Evolutionary conservation across 2,113 vertebrate species (phyloP).

Genomic region (Ellobius talpinus): DNA sequence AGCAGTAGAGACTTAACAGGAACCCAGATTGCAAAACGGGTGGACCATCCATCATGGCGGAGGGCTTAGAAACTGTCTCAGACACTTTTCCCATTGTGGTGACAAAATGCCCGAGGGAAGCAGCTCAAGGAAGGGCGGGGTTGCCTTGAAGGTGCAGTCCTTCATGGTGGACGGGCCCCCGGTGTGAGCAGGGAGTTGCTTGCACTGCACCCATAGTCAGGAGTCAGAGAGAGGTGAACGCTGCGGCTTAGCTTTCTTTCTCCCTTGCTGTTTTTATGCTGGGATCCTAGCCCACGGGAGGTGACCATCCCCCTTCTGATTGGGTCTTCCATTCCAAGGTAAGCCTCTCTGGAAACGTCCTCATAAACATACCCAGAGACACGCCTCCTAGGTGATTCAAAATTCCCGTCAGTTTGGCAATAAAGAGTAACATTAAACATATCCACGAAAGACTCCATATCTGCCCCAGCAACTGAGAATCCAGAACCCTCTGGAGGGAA

Average conservation of each 20-base stretch:
- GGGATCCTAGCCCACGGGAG: neutral
- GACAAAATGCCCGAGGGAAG: neutral
- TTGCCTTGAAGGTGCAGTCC: neutral
- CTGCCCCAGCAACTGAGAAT: conserved; percentile 30
- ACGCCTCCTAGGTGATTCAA: neutral
- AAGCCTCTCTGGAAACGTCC: neutral
- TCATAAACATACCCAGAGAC: neutral
- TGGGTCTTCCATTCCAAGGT: neutral
- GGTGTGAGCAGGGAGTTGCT: too few species aligned
- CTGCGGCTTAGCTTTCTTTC: neutral
- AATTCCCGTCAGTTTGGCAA: neutral
- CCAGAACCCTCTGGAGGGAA: neutral
- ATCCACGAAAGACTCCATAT: neutral
- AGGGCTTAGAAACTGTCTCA: neutral
- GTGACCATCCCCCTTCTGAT: neutral
- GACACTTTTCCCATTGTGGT: neutral
- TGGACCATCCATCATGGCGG: neutral
- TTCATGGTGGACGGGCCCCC: neutral
- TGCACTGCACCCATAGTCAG: neutral
- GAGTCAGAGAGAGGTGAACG: neutral
- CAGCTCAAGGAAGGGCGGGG: neutral
- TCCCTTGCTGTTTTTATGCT: neutral
- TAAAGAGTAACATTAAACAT: neutral
- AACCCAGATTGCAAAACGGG: conserved; percentile 40
- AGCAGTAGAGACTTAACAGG: conserved; percentile 39